Evolutionary conservation across 2,113 vertebrate species (phyloP).

Genomic region (Gavia stellata): DNA sequence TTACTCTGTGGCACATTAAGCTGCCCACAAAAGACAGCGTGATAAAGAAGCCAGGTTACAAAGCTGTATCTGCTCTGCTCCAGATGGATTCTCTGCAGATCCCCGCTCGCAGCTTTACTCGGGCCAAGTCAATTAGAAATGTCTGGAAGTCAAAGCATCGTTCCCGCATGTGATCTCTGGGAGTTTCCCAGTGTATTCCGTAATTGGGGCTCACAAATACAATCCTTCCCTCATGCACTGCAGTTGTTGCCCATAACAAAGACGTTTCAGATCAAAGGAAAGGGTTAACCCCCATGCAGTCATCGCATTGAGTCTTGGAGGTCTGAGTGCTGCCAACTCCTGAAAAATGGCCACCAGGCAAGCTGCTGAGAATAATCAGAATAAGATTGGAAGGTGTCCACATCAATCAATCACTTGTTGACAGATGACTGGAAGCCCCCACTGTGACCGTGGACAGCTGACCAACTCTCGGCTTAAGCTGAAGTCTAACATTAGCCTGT

Average conservation of each 20-base stretch:
- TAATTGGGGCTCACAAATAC: not conserved
- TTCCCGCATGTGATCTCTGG: not conserved
- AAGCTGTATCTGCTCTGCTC: not conserved
- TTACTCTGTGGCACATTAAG: not conserved
- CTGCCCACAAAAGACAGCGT: not conserved
- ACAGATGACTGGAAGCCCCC: conserved; percentile 85
- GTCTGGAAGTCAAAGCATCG: not conserved
- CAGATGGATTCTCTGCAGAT: not conserved
- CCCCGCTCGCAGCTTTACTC: not conserved
- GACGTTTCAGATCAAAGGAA: conserved; percentile 37
- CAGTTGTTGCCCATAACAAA: not conserved
- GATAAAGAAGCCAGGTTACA: not conserved
- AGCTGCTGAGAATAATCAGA: conserved; percentile 71
- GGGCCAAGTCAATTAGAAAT: conserved; percentile 28
- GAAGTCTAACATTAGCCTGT: conserved; percentile 55
- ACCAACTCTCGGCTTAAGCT: conserved; percentile 75
- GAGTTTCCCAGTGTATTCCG: not conserved
- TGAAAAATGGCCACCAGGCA: conserved; percentile 87
- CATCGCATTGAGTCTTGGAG: conserved; percentile 50
- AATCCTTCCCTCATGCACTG: accelerated
- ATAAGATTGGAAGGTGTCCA: conserved; percentile 82
- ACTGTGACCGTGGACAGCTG: conserved; percentile 81
- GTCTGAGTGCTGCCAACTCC: conserved; percentile 70
- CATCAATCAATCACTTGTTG: conserved; percentile 91
- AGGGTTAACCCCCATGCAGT: conserved; percentile 57